These are phyloP conservation scores for Coccyzus lansbergi DNA, from an alignment of 2,797 vertebrate species.

Conservation along the genomic window DNA sequence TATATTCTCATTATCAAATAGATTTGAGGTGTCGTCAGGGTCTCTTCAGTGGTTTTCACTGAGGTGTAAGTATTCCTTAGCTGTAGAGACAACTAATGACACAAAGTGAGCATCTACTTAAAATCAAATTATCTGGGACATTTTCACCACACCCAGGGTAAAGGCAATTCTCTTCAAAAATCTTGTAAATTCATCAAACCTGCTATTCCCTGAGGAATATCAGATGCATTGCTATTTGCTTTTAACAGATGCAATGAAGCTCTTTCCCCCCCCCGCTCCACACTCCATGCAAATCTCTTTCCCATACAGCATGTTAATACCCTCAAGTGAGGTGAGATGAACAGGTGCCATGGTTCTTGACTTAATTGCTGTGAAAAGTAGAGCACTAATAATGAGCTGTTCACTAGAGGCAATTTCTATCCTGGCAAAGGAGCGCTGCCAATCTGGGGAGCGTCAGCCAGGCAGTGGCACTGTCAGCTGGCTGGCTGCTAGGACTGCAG, in stretches of 20 bases:
- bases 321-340: background rate
- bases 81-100: background rate
- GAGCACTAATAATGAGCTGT: conserved; percentile 54
- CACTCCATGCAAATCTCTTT: background rate
- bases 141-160: conserved; percentile 20
- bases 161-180: conserved; percentile 34
- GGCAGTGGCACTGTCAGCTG: background rate
- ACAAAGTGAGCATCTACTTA: conserved; percentile 48
- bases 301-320: conserved; percentile 32
- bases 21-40: background rate
- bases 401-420: conserved; percentile 13
- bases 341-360: conserved; percentile 36
- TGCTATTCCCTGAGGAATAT: background rate
- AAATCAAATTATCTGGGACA: conserved; percentile 46
- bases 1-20: conserved; percentile 50
- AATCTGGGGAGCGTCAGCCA: background rate
- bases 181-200: conserved; percentile 17
- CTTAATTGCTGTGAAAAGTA: conserved; percentile 43
- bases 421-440: conserved; percentile 29
- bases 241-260: background rate
- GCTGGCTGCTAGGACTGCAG: background rate
- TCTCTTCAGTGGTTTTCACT: conserved; percentile 39
- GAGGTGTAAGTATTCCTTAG: background rate
- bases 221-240: background rate
- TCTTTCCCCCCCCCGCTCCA: background rate